Base-by-base conservation (phyloP, 2,797 vertebrate genomes). In the Harpagifer antarcticus region DNA sequence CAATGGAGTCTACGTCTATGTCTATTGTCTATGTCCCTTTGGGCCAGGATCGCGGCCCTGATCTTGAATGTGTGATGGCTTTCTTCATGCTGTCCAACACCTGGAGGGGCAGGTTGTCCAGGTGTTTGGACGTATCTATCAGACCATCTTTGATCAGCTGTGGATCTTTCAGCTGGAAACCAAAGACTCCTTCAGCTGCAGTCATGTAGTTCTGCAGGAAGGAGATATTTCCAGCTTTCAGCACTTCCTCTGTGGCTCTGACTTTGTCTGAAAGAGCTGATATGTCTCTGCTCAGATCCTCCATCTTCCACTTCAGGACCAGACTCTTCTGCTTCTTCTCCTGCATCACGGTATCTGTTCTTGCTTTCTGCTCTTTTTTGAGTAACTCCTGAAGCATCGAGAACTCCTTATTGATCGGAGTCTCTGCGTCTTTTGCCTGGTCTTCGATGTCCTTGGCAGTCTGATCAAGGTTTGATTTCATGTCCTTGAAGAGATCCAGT, bases 391-490 rank as follows among this genome's bases (percentile, higher is more conserved):
- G 12, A 44, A 65, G 49, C 23, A 9, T 69, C 3, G 0, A 33
- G 20, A 65, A 52, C 19, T 9, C 17, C 0, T 59, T 37, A 4
- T 15, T 45, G 40, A 80, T 75, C 66, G 70, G 49, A n/a, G 17
- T 55, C 44, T 75, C 67, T 20, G 9, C 10, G 44, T 57, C 52
- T 23, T 0, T 0, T 55, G 52, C 45, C 57, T 76, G 72, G 48
- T 42, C 10, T 10, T 76, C 50, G 45, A 37, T 54, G 15, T 81
- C 19, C 62, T 40, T 0, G 9, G 9, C 19, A 12, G 8, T 62
- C 42, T 57, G 50, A 50, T 66, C 78, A 58, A 68, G 67, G 31
- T 62, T 67, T 58, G 2, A 14, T 37, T 72, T 72, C 3, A 48
- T 3, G 0, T 47, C 53, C 0, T 10, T 50, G 1, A 68, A 27